phyloP scores from a whole-genome alignment of 2,888 invertebrate species.

The Drosophila borborema region DNA sequence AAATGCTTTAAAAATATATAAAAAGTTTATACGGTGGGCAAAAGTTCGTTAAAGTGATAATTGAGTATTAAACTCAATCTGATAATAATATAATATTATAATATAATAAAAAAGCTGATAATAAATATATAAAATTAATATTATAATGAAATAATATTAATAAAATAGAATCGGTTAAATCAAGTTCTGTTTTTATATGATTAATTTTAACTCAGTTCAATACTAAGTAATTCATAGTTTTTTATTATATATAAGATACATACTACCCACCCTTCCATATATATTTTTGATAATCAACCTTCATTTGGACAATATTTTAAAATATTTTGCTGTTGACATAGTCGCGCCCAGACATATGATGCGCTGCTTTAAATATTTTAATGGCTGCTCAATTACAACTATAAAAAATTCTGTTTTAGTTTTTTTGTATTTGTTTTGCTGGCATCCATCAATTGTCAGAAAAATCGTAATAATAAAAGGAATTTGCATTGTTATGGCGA shows the following conservation, averaged over 20 bases:
- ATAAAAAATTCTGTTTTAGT: constrained; percentile 9
- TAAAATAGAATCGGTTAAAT: no score
- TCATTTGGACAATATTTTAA: not conserved
- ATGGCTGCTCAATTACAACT: constrained; percentile 18
- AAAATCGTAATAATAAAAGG: constrained; percentile 14
- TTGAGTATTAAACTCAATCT: not conserved
- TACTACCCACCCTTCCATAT: not conserved
- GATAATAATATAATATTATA: no score
- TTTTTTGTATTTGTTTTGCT: not conserved
- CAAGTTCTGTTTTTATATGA: no score
- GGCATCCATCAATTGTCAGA: constrained; percentile 35
- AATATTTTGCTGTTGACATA: not conserved
- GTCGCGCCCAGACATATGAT: constrained; percentile 9
- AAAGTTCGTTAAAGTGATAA: not conserved
- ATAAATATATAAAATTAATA: no score
- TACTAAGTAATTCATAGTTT: no score
- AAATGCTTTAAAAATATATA: no score
- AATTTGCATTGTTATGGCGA: constrained; percentile 29
- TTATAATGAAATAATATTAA: no score
- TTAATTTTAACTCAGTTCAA: no score
- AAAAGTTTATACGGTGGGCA: not conserved
- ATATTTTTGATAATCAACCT: not conserved
- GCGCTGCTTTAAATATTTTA: constrained; percentile 13
- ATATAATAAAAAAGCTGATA: no score
- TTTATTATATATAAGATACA: not conserved